These are phyloP conservation scores for Diaperis boleti DNA, from an alignment of 2,888 invertebrate species.

Conservation along the genomic window DNA sequence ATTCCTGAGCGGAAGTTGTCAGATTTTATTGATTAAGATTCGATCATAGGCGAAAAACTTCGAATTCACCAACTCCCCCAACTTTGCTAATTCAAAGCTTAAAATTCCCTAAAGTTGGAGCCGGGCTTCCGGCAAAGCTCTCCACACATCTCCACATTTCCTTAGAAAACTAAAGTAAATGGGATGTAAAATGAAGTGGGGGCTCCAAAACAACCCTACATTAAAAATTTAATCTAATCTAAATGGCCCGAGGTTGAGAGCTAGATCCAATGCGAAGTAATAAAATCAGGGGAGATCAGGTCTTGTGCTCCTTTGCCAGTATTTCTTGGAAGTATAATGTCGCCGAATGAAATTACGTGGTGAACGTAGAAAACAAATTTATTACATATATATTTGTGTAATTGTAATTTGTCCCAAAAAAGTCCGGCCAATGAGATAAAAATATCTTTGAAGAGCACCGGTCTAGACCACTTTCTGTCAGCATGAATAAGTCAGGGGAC, in stretches of 20 bases:
- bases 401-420: too few species aligned
- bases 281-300: constrained; percentile 20
- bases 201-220: constrained; percentile 23
- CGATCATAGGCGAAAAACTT: constrained; percentile 1
- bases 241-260: constrained; percentile 19
- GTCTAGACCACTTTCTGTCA: not conserved
- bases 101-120: not conserved
- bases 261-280: constrained; percentile 4
- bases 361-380: too few species aligned
- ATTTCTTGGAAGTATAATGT: too few species aligned
- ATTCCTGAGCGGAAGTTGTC: not conserved
- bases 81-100: constrained; percentile 3
- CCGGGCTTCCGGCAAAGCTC: constrained; percentile 6
- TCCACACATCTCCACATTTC: constrained; percentile 18
- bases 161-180: constrained; percentile 24
- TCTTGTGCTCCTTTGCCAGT: too few species aligned
- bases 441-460: not conserved
- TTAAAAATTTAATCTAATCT: constrained; percentile 39
- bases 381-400: too few species aligned
- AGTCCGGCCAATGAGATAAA: too few species aligned
- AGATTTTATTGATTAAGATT: constrained; percentile 11
- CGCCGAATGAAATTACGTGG: too few species aligned
- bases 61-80: not conserved
- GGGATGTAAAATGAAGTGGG: constrained; percentile 31
- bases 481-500: constrained; percentile 19